These are phyloP conservation scores for Strix aluco DNA, from an alignment of 2,113 vertebrate genomes.

Conservation along the genomic window DNA sequence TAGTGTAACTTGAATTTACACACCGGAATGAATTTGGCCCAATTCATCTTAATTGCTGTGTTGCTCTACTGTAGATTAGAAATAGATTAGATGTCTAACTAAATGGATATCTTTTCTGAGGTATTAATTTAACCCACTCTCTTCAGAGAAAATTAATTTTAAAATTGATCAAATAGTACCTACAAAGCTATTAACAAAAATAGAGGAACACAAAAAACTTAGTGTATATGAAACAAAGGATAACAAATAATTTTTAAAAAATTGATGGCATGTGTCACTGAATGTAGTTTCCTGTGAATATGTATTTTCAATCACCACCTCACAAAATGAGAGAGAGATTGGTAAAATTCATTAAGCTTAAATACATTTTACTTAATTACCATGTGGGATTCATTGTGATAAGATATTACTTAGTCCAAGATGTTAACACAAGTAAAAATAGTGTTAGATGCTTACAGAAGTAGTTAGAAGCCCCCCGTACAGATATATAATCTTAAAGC, in stretches of 20 bases:
- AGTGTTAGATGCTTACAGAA: background rate
- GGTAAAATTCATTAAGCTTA: background rate
- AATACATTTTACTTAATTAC: background rate
- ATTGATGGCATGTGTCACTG: background rate
- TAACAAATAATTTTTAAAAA: background rate
- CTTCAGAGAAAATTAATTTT: background rate
- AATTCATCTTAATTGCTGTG: conserved; percentile 7
- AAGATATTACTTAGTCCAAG: background rate
- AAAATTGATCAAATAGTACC: background rate
- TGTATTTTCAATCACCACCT: background rate
- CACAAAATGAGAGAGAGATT: background rate
- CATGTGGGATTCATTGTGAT: background rate
- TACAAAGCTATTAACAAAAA: background rate
- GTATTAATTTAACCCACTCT: background rate
- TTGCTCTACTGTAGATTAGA: background rate
- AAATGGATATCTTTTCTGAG: background rate
- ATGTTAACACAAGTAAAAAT: background rate
- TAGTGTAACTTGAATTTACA: conserved; percentile 22
- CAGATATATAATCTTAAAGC: background rate
- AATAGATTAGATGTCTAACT: background rate
- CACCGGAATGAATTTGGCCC: background rate
- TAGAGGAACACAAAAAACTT: background rate
- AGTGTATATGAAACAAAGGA: background rate
- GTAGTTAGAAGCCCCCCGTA: background rate
- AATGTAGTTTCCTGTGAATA: background rate